Conservation (phyloP, 1,140 invertebrate genomes). For the Thaumetopoea pityocampa region DNA sequence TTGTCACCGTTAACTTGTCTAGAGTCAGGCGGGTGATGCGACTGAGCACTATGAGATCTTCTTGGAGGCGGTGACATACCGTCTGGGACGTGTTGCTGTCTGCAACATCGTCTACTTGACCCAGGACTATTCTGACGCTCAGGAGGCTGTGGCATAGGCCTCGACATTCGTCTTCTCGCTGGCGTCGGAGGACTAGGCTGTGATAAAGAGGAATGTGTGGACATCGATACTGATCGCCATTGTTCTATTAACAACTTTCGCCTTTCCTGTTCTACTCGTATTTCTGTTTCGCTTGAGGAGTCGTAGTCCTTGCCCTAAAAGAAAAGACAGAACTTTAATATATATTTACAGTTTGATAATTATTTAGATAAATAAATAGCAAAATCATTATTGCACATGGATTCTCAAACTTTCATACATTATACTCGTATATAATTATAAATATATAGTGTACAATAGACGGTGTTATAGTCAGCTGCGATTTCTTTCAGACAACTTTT, state of each 20-base stretch:
- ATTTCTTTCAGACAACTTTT: too few relatives aligned
- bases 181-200: constrained; percentile 58
- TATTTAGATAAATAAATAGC: background rate
- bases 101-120: constrained; percentile 41
- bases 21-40: constrained; percentile 46
- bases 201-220: constrained; percentile 54
- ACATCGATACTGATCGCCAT: constrained; percentile 79
- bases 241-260: constrained; percentile 77
- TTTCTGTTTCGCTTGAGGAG: constrained; percentile 80
- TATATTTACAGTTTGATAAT: background rate
- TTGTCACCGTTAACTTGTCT: constrained; percentile 53
- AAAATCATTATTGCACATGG: too few relatives aligned
- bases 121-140: constrained; percentile 52
- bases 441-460: too few relatives aligned
- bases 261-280: constrained; percentile 77
- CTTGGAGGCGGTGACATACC: constrained; percentile 57
- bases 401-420: too few relatives aligned
- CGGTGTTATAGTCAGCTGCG: too few relatives aligned
- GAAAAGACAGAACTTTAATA: constrained; percentile 12
- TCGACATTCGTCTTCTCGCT: constrained; percentile 42
- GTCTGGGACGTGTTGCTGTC: constrained; percentile 54
- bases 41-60: constrained; percentile 56
- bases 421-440: too few relatives aligned
- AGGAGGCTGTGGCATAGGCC: constrained; percentile 48
- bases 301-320: constrained; percentile 85